A percentile compares a stretch with the other conserved stretches of the same genome.
phyloP scores from a whole-genome alignment of 2,113 vertebrate genomes.

The Calyptommatus sinebrachiatus region DNA sequence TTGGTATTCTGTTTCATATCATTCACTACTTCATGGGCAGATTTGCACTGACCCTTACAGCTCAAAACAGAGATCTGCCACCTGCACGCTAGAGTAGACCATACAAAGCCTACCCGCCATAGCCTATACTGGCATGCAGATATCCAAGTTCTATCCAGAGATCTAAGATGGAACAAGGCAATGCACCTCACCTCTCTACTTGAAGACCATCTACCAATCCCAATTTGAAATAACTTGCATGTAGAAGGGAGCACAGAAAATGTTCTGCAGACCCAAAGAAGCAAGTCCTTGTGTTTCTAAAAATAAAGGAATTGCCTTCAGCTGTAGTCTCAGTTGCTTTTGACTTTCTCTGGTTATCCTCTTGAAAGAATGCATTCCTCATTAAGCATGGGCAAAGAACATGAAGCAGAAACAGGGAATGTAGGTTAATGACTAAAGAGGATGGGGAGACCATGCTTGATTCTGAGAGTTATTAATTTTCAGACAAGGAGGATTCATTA shows the following conservation, averaged over 20 bases:
- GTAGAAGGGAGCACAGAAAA: not conserved
- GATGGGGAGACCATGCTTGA: not conserved
- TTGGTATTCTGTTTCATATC: too few species aligned
- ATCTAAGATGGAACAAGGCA: too few species aligned
- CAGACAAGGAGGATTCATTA: not conserved
- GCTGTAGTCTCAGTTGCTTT: not conserved
- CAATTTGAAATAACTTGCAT: not conserved
- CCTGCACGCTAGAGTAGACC: too few species aligned
- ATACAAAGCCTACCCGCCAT: too few species aligned
- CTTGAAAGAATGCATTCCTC: not conserved
- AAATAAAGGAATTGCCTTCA: not conserved
- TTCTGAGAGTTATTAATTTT: not conserved
- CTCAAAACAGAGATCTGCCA: too few species aligned
- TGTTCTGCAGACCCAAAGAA: not conserved
- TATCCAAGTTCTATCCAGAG: too few species aligned
- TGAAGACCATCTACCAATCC: not conserved
- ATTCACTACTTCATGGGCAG: too few species aligned
- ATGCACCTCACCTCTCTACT: too few species aligned
- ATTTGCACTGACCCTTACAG: too few species aligned
- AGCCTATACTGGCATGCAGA: too few species aligned
- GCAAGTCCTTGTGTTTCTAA: not conserved
- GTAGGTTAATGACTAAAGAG: slow-evolving; percentile 15
- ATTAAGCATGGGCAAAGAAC: not conserved
- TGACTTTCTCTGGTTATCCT: not conserved
- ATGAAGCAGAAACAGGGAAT: accelerated